Conservation (phyloP, 2,113 vertebrate genomes). For the Myrmecobius fasciatus region DNA sequence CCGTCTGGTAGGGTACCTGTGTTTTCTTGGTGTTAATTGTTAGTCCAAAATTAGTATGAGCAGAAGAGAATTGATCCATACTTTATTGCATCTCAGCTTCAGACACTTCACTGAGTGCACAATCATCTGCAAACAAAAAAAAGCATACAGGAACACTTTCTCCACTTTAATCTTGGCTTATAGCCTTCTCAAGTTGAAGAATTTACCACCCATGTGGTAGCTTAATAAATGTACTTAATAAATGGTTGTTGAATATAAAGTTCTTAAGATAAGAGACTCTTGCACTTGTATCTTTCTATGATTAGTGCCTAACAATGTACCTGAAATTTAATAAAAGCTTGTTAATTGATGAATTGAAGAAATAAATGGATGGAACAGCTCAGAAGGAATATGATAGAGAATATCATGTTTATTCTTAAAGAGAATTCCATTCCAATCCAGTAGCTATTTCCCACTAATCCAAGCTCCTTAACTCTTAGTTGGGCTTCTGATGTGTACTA, state of each 20-base stretch:
- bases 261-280: neutral
- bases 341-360: neutral
- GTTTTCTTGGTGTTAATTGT: no score
- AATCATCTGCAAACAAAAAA: no score
- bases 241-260: neutral
- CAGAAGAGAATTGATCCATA: no score
- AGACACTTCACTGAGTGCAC: no score
- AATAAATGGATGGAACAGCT: neutral
- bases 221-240: neutral
- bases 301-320: neutral
- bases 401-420: neutral
- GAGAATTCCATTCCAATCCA: neutral
- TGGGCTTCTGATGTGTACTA: neutral
- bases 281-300: neutral
- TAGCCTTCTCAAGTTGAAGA: no score
- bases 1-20: no score
- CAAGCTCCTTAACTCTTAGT: neutral
- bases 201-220: no score
- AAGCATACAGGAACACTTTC: no score
- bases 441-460: neutral
- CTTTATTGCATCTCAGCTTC: no score
- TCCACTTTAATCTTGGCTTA: no score
- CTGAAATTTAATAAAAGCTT: neutral
- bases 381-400: neutral
- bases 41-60: no score